Evolutionary conservation across 1,140 invertebrate genomes (phyloP), one percentile per base, ranked within the genome.

Genomic region (Pogonognathellus flavescens): DNA sequence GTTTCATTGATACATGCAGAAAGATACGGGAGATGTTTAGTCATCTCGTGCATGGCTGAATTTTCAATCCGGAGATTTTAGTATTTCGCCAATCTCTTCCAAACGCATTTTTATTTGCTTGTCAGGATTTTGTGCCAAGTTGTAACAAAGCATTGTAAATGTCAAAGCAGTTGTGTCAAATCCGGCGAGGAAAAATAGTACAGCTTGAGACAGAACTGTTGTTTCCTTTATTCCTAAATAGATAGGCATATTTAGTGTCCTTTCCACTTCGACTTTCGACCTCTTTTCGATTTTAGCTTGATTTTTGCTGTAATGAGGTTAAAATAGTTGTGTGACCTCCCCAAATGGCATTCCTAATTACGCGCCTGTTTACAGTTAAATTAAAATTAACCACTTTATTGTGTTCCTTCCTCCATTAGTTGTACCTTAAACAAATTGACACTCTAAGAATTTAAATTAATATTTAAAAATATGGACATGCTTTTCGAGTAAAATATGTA

Each of bases 61-160:
- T n/a, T 83, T 14, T 20, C 86, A 50, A 59, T 85, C 82, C 11
- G 13, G 72, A 82, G 55, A 83, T 50, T 80, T 83, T n/a, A 94
- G 85, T 18, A 92, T 89, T 25, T 88, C 89, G 13, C 90, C 87
- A 1, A 95, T 89, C 90, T 98, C 97, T 50, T 94, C 91, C n/a
- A 94, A 93, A 8, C 98, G 93, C 88, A 93, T 94, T 49, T 94
- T 91, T n/a, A n/a, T n/a, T 89, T 97, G 96, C 59, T 93, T 92
- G 0, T 92, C 90, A 5, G 92, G 93, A 90, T 94, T 93, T 18
- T 87, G 90, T 3, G 94, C 93, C 18, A 95, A 89, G 76, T 93
- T 92, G 89, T 94, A 95, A 20, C 81, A 18, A 5, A 87, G 80
- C 50, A 85, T 76, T 22, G 83, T 82, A n/a, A 87, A 52, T 5